phyloP scores from a whole-genome alignment of 2,888 invertebrate genomes.

The Apotomis turbidana region DNA sequence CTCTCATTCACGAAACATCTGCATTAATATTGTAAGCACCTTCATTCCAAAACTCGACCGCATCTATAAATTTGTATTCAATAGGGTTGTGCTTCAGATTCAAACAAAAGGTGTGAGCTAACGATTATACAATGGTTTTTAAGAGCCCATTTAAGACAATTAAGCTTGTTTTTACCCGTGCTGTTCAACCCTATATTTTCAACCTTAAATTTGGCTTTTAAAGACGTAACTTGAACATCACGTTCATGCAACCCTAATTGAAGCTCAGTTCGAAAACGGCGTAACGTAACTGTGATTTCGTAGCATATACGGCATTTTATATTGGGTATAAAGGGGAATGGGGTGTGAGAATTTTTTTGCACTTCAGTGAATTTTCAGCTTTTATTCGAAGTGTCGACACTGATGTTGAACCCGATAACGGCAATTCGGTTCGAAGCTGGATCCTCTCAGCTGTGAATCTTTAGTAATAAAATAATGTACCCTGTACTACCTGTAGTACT shows the following conservation, averaged over 20 bases:
- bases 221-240: neutral
- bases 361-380: slow-evolving; percentile 25
- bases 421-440: slow-evolving; percentile 5
- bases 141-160: slow-evolving; percentile 69
- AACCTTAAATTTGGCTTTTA: neutral
- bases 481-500: too few species aligned
- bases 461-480: neutral
- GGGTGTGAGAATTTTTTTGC: slow-evolving; percentile 32
- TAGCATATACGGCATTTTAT: neutral
- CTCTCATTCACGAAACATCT: too few species aligned
- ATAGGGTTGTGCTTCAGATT: slow-evolving; percentile 50
- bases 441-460: slow-evolving; percentile 5
- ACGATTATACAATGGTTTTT: slow-evolving; percentile 58
- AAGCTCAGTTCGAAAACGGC: too few species aligned
- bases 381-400: slow-evolving; percentile 25
- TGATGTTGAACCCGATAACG: slow-evolving; percentile 13
- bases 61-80: slow-evolving; percentile 39
- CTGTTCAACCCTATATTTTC: slow-evolving; percentile 4
- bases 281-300: too few species aligned
- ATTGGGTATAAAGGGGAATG: neutral
- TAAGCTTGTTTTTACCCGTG: slow-evolving; percentile 56
- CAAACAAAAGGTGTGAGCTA: slow-evolving; percentile 57
- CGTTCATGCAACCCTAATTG: too few species aligned
- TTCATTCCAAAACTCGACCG: neutral
- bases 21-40: too few species aligned